phyloP scores from a whole-genome alignment of 2,888 invertebrate genomes.

The Diarsia mendica region DNA sequence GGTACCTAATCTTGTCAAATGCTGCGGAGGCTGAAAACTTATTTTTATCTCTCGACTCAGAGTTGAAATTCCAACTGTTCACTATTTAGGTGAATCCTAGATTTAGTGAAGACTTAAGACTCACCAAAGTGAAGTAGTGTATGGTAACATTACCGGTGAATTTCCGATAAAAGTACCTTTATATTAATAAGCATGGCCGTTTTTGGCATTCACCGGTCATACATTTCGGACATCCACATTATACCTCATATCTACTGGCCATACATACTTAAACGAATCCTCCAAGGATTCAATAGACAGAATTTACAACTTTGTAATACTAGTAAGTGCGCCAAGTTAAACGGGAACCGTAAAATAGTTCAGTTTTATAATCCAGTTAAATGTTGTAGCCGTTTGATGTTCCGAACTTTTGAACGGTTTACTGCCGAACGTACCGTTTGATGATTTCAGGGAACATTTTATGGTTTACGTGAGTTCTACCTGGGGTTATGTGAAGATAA shows the following conservation, averaged over 20 bases:
- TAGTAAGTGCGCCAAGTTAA: conserved; percentile 53
- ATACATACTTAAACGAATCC: conserved; percentile 19
- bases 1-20: no score
- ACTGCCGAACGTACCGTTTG: conserved; percentile 36
- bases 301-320: conserved; percentile 60
- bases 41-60: no score
- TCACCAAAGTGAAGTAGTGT: no score
- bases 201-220: not conserved
- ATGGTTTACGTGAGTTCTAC: conserved; percentile 35
- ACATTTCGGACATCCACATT: not conserved
- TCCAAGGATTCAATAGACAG: conserved; percentile 36
- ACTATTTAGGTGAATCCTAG: no score
- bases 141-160: no score
- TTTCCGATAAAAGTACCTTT: no score
- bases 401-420: conserved; percentile 52
- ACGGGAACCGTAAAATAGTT: conserved; percentile 65
- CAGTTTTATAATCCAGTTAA: conserved; percentile 69
- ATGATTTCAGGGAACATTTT: conserved; percentile 52
- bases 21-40: no score
- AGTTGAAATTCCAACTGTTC: no score
- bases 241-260: not conserved
- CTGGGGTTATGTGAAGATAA: not conserved
- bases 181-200: no score
- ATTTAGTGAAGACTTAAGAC: no score
- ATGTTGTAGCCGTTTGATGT: conserved; percentile 62